These are phyloP conservation scores for Halictus rubicundus DNA, from an alignment of 1,140 invertebrate genomes.

Conservation along the genomic window DNA sequence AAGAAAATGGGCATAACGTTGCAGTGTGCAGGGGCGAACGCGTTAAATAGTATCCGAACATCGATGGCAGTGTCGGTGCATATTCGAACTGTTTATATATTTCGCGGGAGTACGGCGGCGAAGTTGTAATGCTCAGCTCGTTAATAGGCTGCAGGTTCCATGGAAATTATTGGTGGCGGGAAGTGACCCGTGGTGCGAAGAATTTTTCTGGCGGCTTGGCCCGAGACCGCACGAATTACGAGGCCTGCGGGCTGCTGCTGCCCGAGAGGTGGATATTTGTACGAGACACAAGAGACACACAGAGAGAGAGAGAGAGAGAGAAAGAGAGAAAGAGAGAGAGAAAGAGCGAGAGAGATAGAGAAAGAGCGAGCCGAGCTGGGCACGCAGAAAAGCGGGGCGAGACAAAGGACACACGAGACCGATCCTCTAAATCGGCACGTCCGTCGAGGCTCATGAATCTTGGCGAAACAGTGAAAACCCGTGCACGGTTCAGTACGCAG, in stretches of 20 bases:
- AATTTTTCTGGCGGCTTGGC: not conserved
- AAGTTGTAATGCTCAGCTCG: not conserved
- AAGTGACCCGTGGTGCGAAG: not conserved
- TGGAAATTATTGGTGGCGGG: not conserved
- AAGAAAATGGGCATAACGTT: too few relatives aligned
- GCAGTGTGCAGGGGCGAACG: too few relatives aligned
- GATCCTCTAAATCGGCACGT: constrained; percentile 64
- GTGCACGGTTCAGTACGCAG: constrained; percentile 54
- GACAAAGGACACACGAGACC: constrained; percentile 58
- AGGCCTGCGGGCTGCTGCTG: not conserved
- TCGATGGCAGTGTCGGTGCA: too few relatives aligned
- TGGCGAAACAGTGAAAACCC: constrained; percentile 48
- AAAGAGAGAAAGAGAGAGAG: not conserved
- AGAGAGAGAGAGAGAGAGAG: not conserved
- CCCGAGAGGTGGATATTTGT: constrained; percentile 26
- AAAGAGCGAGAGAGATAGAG: not conserved
- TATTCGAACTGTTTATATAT: too few relatives aligned
- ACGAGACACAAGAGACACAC: not conserved
- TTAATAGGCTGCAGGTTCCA: not conserved
- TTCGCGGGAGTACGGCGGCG: too few relatives aligned
- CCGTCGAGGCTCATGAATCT: constrained; percentile 66
- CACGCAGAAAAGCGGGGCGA: constrained; percentile 37
- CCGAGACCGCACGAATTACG: constrained; percentile 22
- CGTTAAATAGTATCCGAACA: too few relatives aligned
- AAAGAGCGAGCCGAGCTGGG: not conserved